phyloP scores from a whole-genome alignment of 2,113 vertebrate species.

The Butorides virescens region DNA sequence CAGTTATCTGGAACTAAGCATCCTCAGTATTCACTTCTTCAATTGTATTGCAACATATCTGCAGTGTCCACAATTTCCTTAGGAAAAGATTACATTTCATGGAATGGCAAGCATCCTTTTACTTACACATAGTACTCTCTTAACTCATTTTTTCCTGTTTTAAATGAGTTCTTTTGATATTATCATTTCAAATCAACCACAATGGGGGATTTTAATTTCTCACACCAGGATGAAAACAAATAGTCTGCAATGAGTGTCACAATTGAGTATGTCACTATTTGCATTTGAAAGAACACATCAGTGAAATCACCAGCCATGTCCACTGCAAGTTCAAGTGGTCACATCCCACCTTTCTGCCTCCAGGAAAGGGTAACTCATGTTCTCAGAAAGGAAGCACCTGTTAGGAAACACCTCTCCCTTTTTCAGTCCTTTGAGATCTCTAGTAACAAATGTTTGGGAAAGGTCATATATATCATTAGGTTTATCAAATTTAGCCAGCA shows the following conservation, averaged over 20 bases:
- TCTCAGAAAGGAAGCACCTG: slow-evolving; percentile 1
- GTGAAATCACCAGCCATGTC: neutral
- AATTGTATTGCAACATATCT: neutral
- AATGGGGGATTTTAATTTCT: neutral
- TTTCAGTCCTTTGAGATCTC: neutral
- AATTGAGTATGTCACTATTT: neutral
- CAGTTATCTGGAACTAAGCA: neutral
- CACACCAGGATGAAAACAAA: neutral
- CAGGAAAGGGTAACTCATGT: neutral
- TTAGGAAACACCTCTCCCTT: slow-evolving; percentile 32
- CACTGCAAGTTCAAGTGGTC: neutral
- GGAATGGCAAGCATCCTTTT: neutral
- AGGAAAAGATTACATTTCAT: neutral
- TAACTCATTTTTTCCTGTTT: neutral
- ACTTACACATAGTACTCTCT: neutral
- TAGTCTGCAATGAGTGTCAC: neutral
- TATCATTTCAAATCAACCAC: neutral
- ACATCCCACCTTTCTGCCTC: neutral
- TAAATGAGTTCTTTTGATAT: neutral
- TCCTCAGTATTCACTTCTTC: neutral
- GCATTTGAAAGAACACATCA: neutral
- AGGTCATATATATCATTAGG: neutral
- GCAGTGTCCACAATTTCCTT: neutral
- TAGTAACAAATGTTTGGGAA: neutral
- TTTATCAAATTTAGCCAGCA: neutral